Evolutionary conservation across 2,797 vertebrate species (phyloP).

Genomic region (Sebastes iracundus): DNA sequence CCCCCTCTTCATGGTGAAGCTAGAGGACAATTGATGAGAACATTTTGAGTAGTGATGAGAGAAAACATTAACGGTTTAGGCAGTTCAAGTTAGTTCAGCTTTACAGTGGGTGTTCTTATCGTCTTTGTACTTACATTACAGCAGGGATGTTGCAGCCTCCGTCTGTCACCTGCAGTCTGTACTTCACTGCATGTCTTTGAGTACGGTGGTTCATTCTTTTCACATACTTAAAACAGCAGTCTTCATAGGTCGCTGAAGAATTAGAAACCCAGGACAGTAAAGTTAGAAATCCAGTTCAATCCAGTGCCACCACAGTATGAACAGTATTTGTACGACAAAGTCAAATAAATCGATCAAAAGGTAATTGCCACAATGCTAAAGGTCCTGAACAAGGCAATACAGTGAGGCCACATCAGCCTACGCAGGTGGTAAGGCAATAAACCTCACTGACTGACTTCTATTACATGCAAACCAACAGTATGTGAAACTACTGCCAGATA

Average conservation of each 20-base stretch:
- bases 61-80: not conserved
- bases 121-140: constrained; percentile 74
- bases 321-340: not conserved
- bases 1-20: constrained; percentile 70
- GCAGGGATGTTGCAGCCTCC: constrained; percentile 84
- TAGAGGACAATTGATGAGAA: constrained; percentile 31
- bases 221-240: constrained; percentile 81
- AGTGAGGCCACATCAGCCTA: not conserved
- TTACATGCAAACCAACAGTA: not conserved
- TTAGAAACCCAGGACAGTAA: not conserved
- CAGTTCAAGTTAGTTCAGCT: not conserved
- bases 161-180: constrained; percentile 72
- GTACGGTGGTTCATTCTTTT: accelerated
- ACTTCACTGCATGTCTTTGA: constrained; percentile 38
- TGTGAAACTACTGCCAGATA: not conserved
- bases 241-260: constrained; percentile 76
- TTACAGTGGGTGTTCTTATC: not conserved
- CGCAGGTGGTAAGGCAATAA: constrained; percentile 1
- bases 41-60: not conserved
- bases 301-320: not conserved
- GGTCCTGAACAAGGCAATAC: not conserved
- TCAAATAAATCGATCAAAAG: not conserved
- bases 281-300: not conserved
- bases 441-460: not conserved
- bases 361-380: not conserved